Conservation (phyloP, 30 jellyfish, hydroid and myxozoan species). For the Clytia hemisphaerica region DNA sequence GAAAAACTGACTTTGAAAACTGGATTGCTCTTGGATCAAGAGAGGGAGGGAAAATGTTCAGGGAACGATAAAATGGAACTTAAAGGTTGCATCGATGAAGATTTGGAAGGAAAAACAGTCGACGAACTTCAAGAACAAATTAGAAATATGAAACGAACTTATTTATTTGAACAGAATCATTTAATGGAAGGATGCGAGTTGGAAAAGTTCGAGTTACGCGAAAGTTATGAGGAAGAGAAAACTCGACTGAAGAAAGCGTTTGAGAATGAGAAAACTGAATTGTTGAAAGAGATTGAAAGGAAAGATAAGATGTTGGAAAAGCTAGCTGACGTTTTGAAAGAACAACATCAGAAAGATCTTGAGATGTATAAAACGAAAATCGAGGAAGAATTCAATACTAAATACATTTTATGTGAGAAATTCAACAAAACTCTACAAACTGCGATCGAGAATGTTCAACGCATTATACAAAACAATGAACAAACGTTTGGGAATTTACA, state of each 20-base stretch:
- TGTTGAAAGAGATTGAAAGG: conserved; percentile 49
- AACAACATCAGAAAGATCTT: conserved; percentile 32
- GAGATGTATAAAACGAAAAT: conserved; percentile 23
- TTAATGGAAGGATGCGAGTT: conserved; percentile 57
- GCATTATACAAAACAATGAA: conserved; percentile 21
- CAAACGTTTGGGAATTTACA: not conserved
- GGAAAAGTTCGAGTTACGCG: conserved; percentile 59
- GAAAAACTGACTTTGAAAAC: too few relatives aligned
- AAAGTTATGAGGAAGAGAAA: conserved; percentile 42
- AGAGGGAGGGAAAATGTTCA: too few relatives aligned
- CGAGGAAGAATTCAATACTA: conserved; percentile 19
- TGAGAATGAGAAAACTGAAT: conserved; percentile 69
- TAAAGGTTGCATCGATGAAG: too few relatives aligned
- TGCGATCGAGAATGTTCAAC: conserved; percentile 1
- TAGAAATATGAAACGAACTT: conserved; percentile 25
- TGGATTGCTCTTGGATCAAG: too few relatives aligned
- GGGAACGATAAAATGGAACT: too few relatives aligned
- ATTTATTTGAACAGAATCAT: conserved; percentile 42
- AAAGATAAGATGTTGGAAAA: conserved; percentile 26
- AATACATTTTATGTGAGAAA: not conserved
- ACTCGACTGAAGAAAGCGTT: conserved; percentile 54
- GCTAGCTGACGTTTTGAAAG: conserved; percentile 36
- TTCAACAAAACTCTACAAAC: not conserved
- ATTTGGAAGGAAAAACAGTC: not conserved
- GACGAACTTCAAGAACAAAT: conserved; percentile 9